phyloP scores from a whole-genome alignment of 2,797 vertebrate genomes.

The Urophycis tenuis region DNA sequence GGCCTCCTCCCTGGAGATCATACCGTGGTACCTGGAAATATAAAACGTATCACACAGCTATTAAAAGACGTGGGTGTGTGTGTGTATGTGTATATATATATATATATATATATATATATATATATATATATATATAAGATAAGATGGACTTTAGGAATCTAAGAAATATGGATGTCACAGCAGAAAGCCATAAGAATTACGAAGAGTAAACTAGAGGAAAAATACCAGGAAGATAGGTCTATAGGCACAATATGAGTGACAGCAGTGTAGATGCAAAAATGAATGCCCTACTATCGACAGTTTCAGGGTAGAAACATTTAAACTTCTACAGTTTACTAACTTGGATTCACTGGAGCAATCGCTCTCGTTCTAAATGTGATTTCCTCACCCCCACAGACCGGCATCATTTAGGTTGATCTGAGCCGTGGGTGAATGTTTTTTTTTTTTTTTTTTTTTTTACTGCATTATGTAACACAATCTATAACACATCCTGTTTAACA shows the following conservation, averaged over 20 bases:
- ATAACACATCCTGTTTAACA: neutral
- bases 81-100: too few relatives aligned
- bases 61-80: too few relatives aligned
- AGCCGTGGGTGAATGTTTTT: neutral
- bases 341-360: neutral
- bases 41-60: constrained; percentile 16
- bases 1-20: constrained; percentile 95
- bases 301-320: neutral
- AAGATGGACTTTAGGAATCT: neutral
- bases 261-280: too few relatives aligned
- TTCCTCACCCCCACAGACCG: neutral
- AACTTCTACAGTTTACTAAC: neutral
- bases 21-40: constrained; percentile 85
- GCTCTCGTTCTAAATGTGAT: neutral
- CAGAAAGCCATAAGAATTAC: neutral
- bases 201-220: neutral
- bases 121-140: neutral
- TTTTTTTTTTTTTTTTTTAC: too few relatives aligned
- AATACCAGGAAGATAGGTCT: neutral
- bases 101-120: too few relatives aligned
- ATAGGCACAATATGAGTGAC: too few relatives aligned
- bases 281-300: too few relatives aligned
- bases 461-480: neutral
- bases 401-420: neutral
- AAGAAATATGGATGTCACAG: neutral